phyloP scores from a whole-genome alignment of 2,113 vertebrate genomes.

The Campylorhamphus procurvoides region DNA sequence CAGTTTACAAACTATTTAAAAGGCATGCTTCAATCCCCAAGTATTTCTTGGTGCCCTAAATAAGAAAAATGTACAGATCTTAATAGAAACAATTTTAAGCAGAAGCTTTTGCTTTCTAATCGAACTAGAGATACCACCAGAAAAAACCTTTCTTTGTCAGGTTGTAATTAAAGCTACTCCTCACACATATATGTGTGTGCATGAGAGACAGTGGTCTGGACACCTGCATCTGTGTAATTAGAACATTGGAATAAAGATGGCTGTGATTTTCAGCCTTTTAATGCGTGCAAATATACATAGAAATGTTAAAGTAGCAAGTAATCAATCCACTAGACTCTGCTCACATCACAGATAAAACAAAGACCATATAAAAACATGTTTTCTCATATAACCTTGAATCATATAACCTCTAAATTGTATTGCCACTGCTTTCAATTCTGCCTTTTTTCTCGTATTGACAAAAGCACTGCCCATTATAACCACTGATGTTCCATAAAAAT shows the following conservation, averaged over 20 bases:
- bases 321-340: neutral
- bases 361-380: neutral
- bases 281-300: neutral
- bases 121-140: neutral
- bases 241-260: neutral
- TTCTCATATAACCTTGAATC: neutral
- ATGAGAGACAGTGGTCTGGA: neutral
- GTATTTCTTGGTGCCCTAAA: neutral
- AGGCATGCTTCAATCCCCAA: neutral
- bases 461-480: neutral
- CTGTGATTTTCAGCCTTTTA: neutral
- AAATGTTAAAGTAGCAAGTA: neutral
- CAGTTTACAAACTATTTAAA: slow-evolving; percentile 11
- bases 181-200: neutral
- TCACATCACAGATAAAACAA: neutral
- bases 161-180: neutral
- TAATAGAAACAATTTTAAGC: neutral
- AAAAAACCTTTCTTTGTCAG: neutral
- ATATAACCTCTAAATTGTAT: neutral
- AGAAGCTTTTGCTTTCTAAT: slow-evolving; percentile 16
- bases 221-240: neutral
- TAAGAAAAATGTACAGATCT: neutral
- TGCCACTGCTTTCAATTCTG: neutral
- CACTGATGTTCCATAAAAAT: neutral
- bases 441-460: neutral